phyloP scores from a whole-genome alignment of 2,888 invertebrate species.

The Deilephila porcellus region DNA sequence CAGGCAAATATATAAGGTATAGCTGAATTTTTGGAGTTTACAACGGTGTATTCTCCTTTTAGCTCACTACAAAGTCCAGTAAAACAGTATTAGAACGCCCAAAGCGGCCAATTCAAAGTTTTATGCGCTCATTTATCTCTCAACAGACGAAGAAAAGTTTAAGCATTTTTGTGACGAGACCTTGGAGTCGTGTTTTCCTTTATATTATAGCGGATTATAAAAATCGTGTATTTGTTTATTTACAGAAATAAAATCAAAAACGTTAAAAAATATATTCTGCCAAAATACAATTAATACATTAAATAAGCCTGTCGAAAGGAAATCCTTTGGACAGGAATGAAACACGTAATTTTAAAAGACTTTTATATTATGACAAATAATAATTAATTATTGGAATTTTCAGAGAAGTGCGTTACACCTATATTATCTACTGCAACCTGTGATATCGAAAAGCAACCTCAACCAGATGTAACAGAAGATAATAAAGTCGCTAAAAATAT shows the following conservation, averaged over 20 bases:
- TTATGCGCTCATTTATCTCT: conserved; percentile 8
- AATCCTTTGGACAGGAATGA: no score
- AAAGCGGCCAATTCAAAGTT: conserved; percentile 10
- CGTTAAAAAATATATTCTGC: no score
- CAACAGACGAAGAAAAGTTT: conserved; percentile 9
- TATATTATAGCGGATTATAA: background rate
- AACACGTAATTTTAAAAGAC: no score
- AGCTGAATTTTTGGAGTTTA: background rate
- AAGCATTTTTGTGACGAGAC: conserved; percentile 6
- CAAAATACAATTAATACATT: no score
- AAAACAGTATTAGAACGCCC: conserved; percentile 19
- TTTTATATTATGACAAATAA: no score
- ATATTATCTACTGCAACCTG: background rate
- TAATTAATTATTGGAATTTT: background rate
- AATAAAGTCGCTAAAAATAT: background rate
- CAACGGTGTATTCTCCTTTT: background rate
- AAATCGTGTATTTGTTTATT: background rate
- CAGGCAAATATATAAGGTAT: background rate
- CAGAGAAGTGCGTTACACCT: background rate
- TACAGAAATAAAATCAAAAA: no score
- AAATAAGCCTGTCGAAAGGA: no score
- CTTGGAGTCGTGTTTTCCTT: background rate
- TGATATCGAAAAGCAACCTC: no score
- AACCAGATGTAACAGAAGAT: background rate
- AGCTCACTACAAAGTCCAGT: conserved; percentile 9